Base-by-base conservation (phyloP, 2,797 vertebrate species). In the Acanthis flammea region DNA sequence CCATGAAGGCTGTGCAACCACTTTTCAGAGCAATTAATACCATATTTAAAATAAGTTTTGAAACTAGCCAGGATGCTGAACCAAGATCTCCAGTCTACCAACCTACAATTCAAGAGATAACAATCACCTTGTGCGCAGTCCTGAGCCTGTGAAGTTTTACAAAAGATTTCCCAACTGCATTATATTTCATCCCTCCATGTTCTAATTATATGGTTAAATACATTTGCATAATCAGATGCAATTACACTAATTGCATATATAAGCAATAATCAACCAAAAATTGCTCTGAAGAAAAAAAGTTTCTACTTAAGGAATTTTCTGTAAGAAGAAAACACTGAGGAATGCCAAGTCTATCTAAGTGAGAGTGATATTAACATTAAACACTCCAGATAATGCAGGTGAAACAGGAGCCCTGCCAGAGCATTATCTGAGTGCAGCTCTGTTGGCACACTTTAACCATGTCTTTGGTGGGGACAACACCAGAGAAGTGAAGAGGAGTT, bases 251-350 rank as follows among this genome's bases (percentile, higher is more conserved):
- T 96, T 95, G 88, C 95, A 95, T 42, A 84, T 93, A 95, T 96
- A 97, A 96, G 95, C 92, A 97, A 96, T 95, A 94, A 96, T 95
- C 96, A 97, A 89, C 91, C 79, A 86, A 90, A 94, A 96, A 97
- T 96, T 95, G 78, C 92, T 76, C 92, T 67, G 79, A 87, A 85
- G 93, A 84, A 89, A 79, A 79, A 90, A 75, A 37, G 85, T 93
- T 93, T 85, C 92, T 94, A 84, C 93, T 91, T 86, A 67, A 95
- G 95, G 86, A 94, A 94, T 96, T 93, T 91, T 90, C 72, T 92
- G 54, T 55, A 86, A 86, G 33, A 76, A 88, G 84, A 83, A 94
- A 90, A 84, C 70, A 83, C 13, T 19, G 66, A 80, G 66, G 50
- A 91, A 53, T 53, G 85, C 83, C 93, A 87, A 86, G 74, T 45